These are phyloP conservation scores for Telmatochromis brichardi DNA, from an alignment of 2,113 vertebrate species.

Conservation along the genomic window DNA sequence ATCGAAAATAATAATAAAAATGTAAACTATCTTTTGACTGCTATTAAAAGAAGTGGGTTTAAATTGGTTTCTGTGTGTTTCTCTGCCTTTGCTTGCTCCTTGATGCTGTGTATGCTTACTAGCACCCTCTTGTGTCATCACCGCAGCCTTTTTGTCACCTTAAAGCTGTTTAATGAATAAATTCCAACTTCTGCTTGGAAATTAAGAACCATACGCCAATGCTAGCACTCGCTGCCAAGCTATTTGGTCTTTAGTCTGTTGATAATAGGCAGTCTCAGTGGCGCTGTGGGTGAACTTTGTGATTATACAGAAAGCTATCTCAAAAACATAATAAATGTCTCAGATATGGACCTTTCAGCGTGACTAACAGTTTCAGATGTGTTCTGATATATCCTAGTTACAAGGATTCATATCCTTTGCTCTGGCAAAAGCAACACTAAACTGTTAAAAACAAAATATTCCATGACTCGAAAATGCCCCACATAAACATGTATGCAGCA, in stretches of 20 bases:
- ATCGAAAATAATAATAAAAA: background rate
- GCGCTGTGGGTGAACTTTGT: background rate
- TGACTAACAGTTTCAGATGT: background rate
- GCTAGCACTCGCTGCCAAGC: background rate
- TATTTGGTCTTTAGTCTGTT: background rate
- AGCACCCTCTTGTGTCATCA: slow-evolving; percentile 44
- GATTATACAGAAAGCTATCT: background rate
- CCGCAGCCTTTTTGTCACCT: slow-evolving; percentile 19
- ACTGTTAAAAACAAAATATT: background rate
- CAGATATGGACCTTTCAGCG: background rate
- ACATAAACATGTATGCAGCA: background rate
- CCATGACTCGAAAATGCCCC: background rate
- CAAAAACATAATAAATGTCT: background rate
- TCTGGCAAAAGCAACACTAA: background rate
- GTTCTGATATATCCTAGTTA: background rate
- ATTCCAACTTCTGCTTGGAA: slow-evolving; percentile 24
- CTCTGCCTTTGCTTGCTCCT: background rate
- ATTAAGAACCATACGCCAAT: background rate
- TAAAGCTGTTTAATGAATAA: background rate
- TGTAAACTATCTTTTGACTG: background rate
- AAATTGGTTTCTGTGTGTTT: background rate
- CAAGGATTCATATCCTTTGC: background rate
- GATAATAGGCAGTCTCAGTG: slow-evolving; percentile 6
- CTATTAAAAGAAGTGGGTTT: background rate
- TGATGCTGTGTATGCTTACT: background rate